Base-by-base conservation (phyloP, 2,113 vertebrate genomes). In the Rhadina sibilatrix region DNA sequence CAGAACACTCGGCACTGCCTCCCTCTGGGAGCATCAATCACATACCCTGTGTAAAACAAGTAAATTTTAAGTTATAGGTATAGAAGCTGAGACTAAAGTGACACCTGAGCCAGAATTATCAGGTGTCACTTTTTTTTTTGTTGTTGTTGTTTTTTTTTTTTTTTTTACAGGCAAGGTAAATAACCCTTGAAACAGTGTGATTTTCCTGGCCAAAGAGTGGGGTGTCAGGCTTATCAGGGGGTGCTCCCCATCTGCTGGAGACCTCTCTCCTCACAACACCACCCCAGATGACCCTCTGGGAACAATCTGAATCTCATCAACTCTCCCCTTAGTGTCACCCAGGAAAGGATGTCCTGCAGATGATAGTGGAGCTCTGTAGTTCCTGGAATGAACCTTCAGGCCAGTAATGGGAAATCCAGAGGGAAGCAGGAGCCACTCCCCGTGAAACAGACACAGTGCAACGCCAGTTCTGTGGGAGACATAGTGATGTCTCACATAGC, bases 401-500 rank as follows among this genome's bases (percentile, higher is more conserved):
- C 17, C 46, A 60, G 27, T 4, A 2, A 23, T 23, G 33, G 37
- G 46, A 33, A 37, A 52, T 50, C 40, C n/a, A 12, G 22, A 38
- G 46, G 27, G 27, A 60, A 9, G 7, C 83, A 87, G 63, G 63
- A 60, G 44, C 37, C 71, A 12, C 33, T 52, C 6, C 28, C 63
- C 53, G 23, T 38, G 72, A 37, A 37, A 52, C 22, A 22, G 4
- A 0, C 63, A 37, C 27, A 44, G 44, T 7, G 37, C 4, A 1
- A 15, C 1, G 0, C n/a, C 82, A 5, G 19, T 19, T 31, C 35
- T 57, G 60, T 13, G 61, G 37, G 18, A 52, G 9, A 10, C 23
- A 35, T 2, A 8, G 46, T 6, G 17, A 23, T 46, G 63, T 23
- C 46, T 53, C 47, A n/a, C 2, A 0, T 1, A 53, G 50, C 8